phyloP scores from a whole-genome alignment of 2,113 vertebrate genomes.

The Crotophaga sulcirostris region DNA sequence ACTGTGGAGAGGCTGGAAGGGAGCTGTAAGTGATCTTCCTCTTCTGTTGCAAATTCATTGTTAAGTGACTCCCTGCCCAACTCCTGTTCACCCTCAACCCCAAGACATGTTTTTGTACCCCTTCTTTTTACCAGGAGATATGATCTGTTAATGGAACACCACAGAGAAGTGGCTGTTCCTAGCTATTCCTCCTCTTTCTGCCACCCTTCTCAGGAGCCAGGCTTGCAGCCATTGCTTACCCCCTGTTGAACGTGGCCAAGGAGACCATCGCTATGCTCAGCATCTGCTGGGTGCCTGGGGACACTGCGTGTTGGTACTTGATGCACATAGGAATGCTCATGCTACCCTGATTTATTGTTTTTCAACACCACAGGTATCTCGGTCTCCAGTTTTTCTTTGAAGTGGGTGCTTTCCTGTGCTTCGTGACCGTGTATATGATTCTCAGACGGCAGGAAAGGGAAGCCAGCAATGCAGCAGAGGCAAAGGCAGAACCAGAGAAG shows the following conservation, averaged over 20 bases:
- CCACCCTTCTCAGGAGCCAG: neutral
- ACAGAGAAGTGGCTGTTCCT: neutral
- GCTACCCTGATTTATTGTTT: neutral
- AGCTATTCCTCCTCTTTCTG: neutral
- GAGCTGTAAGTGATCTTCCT: neutral
- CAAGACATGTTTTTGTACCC: neutral
- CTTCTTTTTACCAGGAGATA: neutral
- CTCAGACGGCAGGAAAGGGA: slow-evolving; percentile 65
- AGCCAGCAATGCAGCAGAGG: neutral
- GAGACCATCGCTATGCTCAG: neutral
- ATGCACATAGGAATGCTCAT: neutral
- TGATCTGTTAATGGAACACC: neutral
- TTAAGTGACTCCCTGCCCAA: neutral
- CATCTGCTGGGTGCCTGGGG: neutral
- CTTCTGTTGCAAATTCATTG: neutral
- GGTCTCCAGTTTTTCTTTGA: slow-evolving; percentile 84
- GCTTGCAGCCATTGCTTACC: neutral
- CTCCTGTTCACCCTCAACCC: neutral
- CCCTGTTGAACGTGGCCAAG: neutral
- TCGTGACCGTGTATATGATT: slow-evolving; percentile 65
- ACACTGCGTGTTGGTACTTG: neutral
- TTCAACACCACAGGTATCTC: slow-evolving; percentile 73
- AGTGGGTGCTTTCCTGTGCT: slow-evolving; percentile 73
- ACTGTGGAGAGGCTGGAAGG: neutral
- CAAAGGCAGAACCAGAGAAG: neutral